Conservation (phyloP, 2,888 invertebrate genomes). For the Drosophila nr. fundita region DNA sequence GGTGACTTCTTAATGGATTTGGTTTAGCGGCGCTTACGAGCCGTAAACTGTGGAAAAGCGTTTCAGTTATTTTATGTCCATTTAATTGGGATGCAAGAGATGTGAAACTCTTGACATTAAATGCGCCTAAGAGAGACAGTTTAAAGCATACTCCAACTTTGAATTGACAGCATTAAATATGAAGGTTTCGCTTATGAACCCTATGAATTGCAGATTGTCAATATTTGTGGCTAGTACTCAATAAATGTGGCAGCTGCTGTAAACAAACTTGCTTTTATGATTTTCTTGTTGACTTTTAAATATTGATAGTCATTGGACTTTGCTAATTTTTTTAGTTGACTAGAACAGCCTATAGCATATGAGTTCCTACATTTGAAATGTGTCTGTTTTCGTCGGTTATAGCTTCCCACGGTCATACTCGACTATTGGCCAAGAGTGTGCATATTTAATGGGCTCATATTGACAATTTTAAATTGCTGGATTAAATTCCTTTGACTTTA, state of each 20-base stretch:
- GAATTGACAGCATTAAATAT: conserved; percentile 12
- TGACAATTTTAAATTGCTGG: neutral
- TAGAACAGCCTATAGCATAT: neutral
- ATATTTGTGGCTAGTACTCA: conserved; percentile 17
- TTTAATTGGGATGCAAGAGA: conserved; percentile 38
- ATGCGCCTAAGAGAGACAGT: conserved; percentile 6
- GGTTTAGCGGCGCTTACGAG: conserved; percentile 47
- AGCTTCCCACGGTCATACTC: conserved; percentile 5
- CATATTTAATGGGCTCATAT: neutral
- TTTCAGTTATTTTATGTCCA: conserved; percentile 31
- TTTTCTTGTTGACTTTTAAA: conserved; percentile 6
- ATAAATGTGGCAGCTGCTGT: conserved; percentile 4
- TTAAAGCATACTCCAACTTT: conserved; percentile 1
- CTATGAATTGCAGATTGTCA: conserved; percentile 25
- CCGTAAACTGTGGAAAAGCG: conserved; percentile 48
- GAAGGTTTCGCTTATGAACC: conserved; percentile 4
- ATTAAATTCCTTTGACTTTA: neutral
- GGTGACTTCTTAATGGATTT: conserved; percentile 74
- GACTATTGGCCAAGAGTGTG: neutral
- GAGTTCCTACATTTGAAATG: neutral
- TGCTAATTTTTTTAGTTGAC: neutral
- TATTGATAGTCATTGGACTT: conserved; percentile 29
- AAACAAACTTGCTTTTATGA: neutral
- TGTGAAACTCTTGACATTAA: conserved; percentile 26
- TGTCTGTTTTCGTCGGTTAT: neutral